Percentiles rank a stretch among this genome's conserved stretches.
phyloP scores from a whole-genome alignment of 2,113 vertebrate genomes.

The Gobio gobio region DNA sequence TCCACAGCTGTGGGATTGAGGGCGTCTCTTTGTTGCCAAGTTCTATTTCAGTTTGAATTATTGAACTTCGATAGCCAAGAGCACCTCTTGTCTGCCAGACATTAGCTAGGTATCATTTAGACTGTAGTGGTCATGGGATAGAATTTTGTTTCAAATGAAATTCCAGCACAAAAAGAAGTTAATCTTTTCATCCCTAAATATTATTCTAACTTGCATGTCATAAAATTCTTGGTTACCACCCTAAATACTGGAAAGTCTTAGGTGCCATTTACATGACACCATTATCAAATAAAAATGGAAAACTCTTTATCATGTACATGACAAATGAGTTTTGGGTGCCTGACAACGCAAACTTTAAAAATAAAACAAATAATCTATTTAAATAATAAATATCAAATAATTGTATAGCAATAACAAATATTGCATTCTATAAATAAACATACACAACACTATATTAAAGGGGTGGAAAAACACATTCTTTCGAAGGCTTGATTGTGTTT shows the following conservation, averaged over 20 bases:
- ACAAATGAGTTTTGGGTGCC: too few relatives aligned
- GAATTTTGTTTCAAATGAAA: not conserved
- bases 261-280: too few relatives aligned
- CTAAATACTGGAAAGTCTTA: not conserved
- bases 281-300: too few relatives aligned
- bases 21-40: slow-evolving; percentile 3
- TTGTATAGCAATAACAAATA: too few relatives aligned
- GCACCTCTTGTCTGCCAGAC: slow-evolving; percentile 7
- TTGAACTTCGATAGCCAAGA: slow-evolving; percentile 11
- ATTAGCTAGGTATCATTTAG: not conserved
- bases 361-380: too few relatives aligned
- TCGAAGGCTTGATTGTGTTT: too few relatives aligned
- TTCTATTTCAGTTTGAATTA: slow-evolving; percentile 10
- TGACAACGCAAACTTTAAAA: too few relatives aligned
- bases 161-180: not conserved
- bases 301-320: too few relatives aligned
- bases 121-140: not conserved
- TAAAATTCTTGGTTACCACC: not conserved
- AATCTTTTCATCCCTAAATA: not conserved
- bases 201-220: not conserved
- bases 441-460: too few relatives aligned
- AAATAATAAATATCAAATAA: too few relatives aligned
- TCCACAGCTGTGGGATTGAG: slow-evolving; percentile 13
- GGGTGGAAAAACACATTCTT: too few relatives aligned
- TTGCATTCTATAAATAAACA: too few relatives aligned